Evolutionary conservation across 1,140 invertebrate genomes (phyloP), one percentile per base, ranked within the genome.

Genomic region (Drosophila virilis): DNA sequence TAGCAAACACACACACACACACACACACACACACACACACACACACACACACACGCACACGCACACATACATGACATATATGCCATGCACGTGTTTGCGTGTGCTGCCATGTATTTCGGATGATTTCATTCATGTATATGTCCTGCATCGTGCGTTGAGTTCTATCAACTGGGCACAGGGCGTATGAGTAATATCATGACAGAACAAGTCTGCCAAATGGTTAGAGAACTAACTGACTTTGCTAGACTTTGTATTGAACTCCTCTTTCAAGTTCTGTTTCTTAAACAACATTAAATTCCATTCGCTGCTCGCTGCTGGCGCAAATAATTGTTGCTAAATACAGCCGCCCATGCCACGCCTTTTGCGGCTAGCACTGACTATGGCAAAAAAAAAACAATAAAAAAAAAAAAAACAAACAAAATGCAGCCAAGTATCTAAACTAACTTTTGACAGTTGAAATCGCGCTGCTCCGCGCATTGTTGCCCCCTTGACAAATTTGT

Each of bases 71-170:
- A 54, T 22, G 46, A 40, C 22, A 28, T 28, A 28, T 4, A 28
- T 28, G 22, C 35, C 46, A 22, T 54, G 62, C 77, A 78, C 65
- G 73, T 77, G 68, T 74, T 52, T 57, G 33, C 57, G 12, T 64
- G 50, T 55, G 51, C 71, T 22, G 64, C 45, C 52, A 61, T 73
- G 74, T 89, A 72, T 72, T 86, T 72, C 59, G 77, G 70, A 89
- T 89, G 85, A 89, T 89, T 84, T 89, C 80, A 88, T 80, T 88
- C 60, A 76, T 71, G 72, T 61, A 80, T 83, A 78, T 57, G 67
- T 69, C 54, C 45, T 54, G 58, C 40, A 69, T 33, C 15, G 51
- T 51, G 22, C 48, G 67, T 69, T 73, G n/a, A 13, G 40, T 51
- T 45, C 38, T n/a, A 22, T 17, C 28, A 40, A 42, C 5, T 51